These are phyloP conservation scores for chimpanzee (Pan troglodytes) DNA, from an alignment of 2,113 vertebrate genomes.

Conservation along the genomic window NHGRI_mPanTro3-v2.1_pri NC_072404.2:88359001-88359500, in stretches of 20 bases:
- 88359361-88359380: conserved; percentile 17
- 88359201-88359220: conserved; percentile 60
- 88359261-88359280: conserved; percentile 56
- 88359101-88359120: conserved; percentile 69
- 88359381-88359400: background rate
- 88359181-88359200: conserved; percentile 67
- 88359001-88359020: background rate
- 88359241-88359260: conserved; percentile 59
- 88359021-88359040: background rate
- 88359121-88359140: conserved; percentile 63
- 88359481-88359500: background rate
- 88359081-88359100: conserved; percentile 54
- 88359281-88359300: conserved; percentile 63
- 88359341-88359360: conserved; percentile 51
- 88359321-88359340: conserved; percentile 54
- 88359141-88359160: conserved; percentile 64
- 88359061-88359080: background rate
- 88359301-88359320: conserved; percentile 60
- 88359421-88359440: background rate
- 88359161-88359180: conserved; percentile 58
- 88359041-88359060: background rate
- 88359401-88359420: conserved; percentile 42
- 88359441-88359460: conserved; percentile 16
- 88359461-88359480: conserved; percentile 22
- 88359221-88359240: conserved; percentile 71